Base-by-base conservation (phyloP, 2,113 vertebrate genomes). In the Antechinus flavipes region DNA sequence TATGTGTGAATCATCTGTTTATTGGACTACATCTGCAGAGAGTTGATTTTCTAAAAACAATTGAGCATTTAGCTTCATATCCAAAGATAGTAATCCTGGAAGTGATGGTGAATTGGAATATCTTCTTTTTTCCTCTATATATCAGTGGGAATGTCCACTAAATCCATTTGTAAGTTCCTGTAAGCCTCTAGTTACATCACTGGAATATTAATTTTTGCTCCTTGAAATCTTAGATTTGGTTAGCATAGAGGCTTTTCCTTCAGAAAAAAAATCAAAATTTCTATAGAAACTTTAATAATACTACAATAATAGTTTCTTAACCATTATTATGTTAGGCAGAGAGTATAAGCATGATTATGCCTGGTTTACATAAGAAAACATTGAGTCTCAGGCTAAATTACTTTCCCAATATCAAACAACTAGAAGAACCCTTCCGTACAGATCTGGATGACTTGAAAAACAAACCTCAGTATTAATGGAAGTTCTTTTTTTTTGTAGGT, bases 301-400 rank as follows among this genome's bases (percentile, higher is more conserved):
- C 47, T 30, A 12, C 19, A 91, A 16, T 6, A 90, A 46, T 68
- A 93, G 25, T 11, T 95, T 7, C 90, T 54, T 97, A 94, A 23
- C 26, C 35, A 61, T 89, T 2, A 97, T 7, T 14, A 26, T 97
- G 49, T 95, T 30, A 89, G n/a, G 49, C 54, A 95, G 26, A 56
- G 93, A 89, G 30, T 61, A 91, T 84, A 76, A 19, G n/a, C n/a
- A 84, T 93, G 92, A 93, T 35, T 93, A 97, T 94, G 94, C 61
- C 94, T 91, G 91, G 8, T 89, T 97, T 96, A 89, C 11, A 97
- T 91, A 25, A 53, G 16, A 91, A 68, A 89, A 98, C 95, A 95
- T 10, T 49, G 19, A 96, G 92, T 89, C 35, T 22, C 2, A 12
- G 96, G 56, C 92, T 90, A 96, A 84, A 84, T 84, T 42, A 84